Evolutionary conservation across 1,140 invertebrate genomes (phyloP).

Genomic region (Mycetomoellerius zeteki): DNA sequence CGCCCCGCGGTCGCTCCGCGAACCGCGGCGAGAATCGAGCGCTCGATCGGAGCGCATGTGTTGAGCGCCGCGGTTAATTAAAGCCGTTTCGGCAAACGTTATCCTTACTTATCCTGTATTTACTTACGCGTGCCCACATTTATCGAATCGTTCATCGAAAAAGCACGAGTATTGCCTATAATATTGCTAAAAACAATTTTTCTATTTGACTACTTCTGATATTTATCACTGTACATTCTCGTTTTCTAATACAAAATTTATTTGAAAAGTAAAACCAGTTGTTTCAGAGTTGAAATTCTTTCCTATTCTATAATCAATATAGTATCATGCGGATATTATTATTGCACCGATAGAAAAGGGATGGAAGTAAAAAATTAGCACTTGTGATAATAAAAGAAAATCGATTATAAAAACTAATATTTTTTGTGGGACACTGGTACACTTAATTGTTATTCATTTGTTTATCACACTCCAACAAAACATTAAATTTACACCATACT

Average conservation of each 20-base stretch:
- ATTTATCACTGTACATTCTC: neutral
- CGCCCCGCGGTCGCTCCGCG: constrained; percentile 28
- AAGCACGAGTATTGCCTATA: neutral
- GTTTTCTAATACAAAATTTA: neutral
- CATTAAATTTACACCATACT: too few relatives aligned
- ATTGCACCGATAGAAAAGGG: too few relatives aligned
- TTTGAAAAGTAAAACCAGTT: neutral
- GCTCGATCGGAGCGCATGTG: constrained; percentile 42
- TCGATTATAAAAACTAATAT: too few relatives aligned
- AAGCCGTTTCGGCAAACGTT: constrained; percentile 30
- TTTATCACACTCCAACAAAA: too few relatives aligned
- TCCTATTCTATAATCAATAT: neutral
- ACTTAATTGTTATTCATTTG: too few relatives aligned
- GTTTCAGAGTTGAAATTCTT: neutral
- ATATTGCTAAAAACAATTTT: neutral
- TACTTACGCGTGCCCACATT: neutral
- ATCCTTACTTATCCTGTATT: constrained; percentile 1
- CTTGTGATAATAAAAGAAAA: too few relatives aligned
- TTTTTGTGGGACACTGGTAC: too few relatives aligned
- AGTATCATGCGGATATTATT: neutral
- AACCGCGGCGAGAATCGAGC: neutral
- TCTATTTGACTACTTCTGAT: neutral
- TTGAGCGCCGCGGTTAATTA: constrained; percentile 56
- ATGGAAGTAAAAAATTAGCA: too few relatives aligned
- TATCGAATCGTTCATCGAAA: neutral